These are phyloP conservation scores for Toxostoma redivivum DNA, from an alignment of 2,113 vertebrate species.

Conservation along the genomic window DNA sequence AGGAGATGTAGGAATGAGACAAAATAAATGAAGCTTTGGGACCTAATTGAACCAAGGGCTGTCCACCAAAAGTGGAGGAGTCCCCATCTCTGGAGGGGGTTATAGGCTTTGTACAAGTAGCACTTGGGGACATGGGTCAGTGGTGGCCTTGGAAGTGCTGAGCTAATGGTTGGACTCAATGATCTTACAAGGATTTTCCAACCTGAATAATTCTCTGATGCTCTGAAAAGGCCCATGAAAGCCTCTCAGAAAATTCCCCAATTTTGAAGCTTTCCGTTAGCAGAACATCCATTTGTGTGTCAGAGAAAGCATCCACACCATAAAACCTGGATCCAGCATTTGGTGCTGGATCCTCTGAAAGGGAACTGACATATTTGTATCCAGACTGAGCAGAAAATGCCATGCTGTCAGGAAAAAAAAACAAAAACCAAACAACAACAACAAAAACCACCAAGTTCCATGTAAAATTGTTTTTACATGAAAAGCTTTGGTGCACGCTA, in stretches of 20 bases:
- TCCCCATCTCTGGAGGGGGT: background rate
- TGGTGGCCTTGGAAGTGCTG: background rate
- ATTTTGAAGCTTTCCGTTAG: background rate
- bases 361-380: background rate
- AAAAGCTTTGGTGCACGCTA: fast-evolving
- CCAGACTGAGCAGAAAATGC: background rate
- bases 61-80: background rate
- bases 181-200: background rate
- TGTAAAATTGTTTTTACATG: background rate
- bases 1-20: background rate
- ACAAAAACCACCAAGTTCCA: background rate
- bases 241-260: background rate
- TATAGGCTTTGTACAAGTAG: fast-evolving
- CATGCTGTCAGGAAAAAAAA: background rate
- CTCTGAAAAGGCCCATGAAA: background rate
- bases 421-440: background rate
- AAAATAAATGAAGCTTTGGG: background rate
- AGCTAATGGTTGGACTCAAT: fast-evolving
- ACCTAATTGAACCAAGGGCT: fast-evolving
- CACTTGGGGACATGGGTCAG: background rate
- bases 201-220: background rate
- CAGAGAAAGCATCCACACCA: background rate
- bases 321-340: background rate
- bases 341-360: background rate
- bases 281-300: background rate